These are phyloP conservation scores for Peromyscus aztecus DNA, from an alignment of 2,797 vertebrate species.

Conservation along the genomic window DNA sequence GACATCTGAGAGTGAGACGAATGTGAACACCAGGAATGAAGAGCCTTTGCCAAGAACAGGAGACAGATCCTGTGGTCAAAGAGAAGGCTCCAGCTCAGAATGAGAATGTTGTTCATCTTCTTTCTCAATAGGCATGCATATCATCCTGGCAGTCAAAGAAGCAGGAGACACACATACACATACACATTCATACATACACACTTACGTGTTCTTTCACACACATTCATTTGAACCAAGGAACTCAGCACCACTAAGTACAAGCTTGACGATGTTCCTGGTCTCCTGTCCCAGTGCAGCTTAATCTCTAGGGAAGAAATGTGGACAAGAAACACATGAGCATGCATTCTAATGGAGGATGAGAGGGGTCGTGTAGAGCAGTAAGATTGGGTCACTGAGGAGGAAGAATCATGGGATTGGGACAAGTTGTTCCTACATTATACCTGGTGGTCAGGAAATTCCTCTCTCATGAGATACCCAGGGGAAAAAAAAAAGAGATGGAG, in stretches of 20 bases:
- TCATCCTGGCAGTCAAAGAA: not conserved
- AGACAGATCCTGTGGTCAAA: not conserved
- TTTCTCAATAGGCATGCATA: not conserved
- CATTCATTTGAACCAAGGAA: not conserved
- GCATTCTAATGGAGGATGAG: no score
- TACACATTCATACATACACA: not conserved
- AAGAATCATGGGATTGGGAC: not conserved
- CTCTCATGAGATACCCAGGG: not conserved
- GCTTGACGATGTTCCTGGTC: not conserved
- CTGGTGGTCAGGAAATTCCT: not conserved
- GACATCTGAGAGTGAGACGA: fast-evolving
- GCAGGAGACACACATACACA: no score
- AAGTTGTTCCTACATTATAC: not conserved
- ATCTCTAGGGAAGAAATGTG: not conserved
- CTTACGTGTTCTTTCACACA: not conserved
- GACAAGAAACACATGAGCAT: not conserved
- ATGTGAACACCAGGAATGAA: not conserved
- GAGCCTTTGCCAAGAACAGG: not conserved
- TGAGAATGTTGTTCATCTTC: not conserved
- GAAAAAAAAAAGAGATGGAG: not conserved
- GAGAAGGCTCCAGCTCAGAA: not conserved
- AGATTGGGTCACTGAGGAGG: not conserved
- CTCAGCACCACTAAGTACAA: not conserved
- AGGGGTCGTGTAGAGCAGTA: not conserved
- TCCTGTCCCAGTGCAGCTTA: not conserved